A percentile compares a stretch with the other conserved stretches of the same genome.
phyloP scores from a whole-genome alignment of 1,140 invertebrate genomes.

The Drosophila gunungcola region DNA sequence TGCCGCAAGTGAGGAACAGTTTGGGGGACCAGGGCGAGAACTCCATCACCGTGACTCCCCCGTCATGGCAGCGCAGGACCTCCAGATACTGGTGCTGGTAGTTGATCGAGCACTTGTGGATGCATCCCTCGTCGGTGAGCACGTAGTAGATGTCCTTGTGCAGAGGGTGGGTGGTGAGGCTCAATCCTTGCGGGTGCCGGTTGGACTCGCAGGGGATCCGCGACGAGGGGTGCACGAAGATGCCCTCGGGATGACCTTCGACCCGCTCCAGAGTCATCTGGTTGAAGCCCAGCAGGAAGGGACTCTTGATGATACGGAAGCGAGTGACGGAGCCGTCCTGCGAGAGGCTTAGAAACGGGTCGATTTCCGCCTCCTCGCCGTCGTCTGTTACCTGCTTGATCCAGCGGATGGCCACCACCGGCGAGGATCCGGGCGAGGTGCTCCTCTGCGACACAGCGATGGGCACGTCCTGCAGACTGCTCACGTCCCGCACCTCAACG shows the following conservation, averaged over 20 bases:
- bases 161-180: conserved; percentile 88
- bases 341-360: conserved; percentile 86
- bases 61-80: conserved; percentile 91
- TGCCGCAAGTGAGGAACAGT: conserved; percentile 92
- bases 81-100: conserved; percentile 89
- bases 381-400: conserved; percentile 72
- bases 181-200: conserved; percentile 86
- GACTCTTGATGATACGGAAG: conserved; percentile 84
- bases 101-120: conserved; percentile 90
- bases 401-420: conserved; percentile 88
- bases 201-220: conserved; percentile 57
- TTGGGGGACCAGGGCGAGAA: conserved; percentile 92
- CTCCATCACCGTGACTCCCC: conserved; percentile 90
- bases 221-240: conserved; percentile 39
- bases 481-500: conserved; percentile 90
- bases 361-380: conserved; percentile 78
- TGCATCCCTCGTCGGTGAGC: conserved; percentile 92
- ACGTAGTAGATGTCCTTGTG: conserved; percentile 90
- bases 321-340: conserved; percentile 87
- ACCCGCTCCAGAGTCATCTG: conserved; percentile 88
- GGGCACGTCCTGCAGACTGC: conserved; percentile 76
- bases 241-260: conserved; percentile 88
- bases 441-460: conserved; percentile 86
- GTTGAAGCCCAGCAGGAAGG: conserved; percentile 84
- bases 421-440: conserved; percentile 87